A percentile compares a stretch with the other conserved stretches of the same genome.
phyloP scores from a whole-genome alignment of 30 jellyfish, hydroid and myxozoan genomes.

The Aurelia sp. region DNA sequence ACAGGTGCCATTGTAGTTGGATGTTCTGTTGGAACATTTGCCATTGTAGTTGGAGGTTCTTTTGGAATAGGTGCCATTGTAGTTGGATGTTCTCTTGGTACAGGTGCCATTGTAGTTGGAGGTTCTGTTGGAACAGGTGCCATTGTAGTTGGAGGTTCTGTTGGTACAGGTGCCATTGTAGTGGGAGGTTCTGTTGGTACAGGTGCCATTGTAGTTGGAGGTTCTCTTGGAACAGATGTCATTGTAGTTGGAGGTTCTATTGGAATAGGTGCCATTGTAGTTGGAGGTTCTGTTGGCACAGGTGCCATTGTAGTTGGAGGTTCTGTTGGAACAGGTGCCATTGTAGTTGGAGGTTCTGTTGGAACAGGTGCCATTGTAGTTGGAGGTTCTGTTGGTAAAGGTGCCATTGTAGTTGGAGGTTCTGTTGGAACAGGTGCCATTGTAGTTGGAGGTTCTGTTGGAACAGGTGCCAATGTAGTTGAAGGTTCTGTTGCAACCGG shows the following conservation, averaged over 20 bases:
- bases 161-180: conserved; percentile 4
- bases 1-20: conserved; percentile 12
- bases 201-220: background rate
- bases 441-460: background rate
- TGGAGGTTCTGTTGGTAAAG: background rate
- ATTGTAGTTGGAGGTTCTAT: background rate
- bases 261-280: background rate
- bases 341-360: conserved; percentile 11
- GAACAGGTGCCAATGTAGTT: background rate
- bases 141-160: background rate
- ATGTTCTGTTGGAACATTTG: background rate
- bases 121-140: background rate
- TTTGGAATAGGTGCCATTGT: background rate
- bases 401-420: background rate
- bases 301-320: background rate
- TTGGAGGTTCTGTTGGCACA: background rate
- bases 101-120: background rate
- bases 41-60: background rate
- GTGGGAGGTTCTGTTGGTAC: background rate
- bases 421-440: background rate
- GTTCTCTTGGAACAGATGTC: background rate
- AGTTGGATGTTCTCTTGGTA: conserved; percentile 1
- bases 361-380: background rate
- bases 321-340: background rate
- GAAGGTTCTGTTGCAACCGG: conserved; percentile 2